Conservation (phyloP, 2,113 vertebrate genomes). For the Microcebus tavaratra region DNA sequence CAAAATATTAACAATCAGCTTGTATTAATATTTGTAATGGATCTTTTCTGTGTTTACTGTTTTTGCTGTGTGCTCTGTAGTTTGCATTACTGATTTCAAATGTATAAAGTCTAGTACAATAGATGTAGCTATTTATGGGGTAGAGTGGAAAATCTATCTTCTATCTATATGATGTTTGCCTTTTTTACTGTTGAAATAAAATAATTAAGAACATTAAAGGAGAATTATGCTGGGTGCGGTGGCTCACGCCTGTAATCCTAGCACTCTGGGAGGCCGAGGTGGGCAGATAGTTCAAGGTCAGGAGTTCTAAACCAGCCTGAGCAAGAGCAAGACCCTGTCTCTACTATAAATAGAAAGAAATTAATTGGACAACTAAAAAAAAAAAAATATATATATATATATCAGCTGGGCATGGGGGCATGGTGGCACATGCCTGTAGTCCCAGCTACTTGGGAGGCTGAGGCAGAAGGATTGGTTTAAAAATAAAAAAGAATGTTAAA, state of each 20-base stretch:
- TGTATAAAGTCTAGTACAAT: not conserved
- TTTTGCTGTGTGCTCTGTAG: slow-evolving; percentile 33
- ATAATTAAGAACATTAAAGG: slow-evolving; percentile 25
- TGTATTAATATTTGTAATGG: slow-evolving; percentile 13
- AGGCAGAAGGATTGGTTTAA: not conserved
- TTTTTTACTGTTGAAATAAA: slow-evolving; percentile 42
- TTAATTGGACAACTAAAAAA: too few relatives aligned
- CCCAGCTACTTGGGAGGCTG: too few relatives aligned
- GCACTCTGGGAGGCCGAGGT: too few relatives aligned
- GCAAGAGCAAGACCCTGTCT: too few relatives aligned
- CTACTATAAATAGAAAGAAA: too few relatives aligned
- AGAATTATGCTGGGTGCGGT: not conserved
- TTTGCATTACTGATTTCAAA: slow-evolving; percentile 42
- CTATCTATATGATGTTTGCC: slow-evolving; percentile 18
- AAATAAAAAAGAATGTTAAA: slow-evolving; percentile 30
- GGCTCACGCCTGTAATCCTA: too few relatives aligned
- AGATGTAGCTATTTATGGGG: slow-evolving; percentile 3
- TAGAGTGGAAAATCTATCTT: slow-evolving; percentile 3
- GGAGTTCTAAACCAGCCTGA: too few relatives aligned
- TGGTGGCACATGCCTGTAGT: too few relatives aligned
- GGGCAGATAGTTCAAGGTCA: too few relatives aligned
- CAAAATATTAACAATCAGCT: slow-evolving; percentile 50
- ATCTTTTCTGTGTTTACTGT: slow-evolving; percentile 37
- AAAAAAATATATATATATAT: too few relatives aligned
- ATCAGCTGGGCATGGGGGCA: too few relatives aligned